These are phyloP conservation scores for Alviniconcha marisindica DNA, from an alignment of 1,140 invertebrate genomes.

Conservation along the genomic window DNA sequence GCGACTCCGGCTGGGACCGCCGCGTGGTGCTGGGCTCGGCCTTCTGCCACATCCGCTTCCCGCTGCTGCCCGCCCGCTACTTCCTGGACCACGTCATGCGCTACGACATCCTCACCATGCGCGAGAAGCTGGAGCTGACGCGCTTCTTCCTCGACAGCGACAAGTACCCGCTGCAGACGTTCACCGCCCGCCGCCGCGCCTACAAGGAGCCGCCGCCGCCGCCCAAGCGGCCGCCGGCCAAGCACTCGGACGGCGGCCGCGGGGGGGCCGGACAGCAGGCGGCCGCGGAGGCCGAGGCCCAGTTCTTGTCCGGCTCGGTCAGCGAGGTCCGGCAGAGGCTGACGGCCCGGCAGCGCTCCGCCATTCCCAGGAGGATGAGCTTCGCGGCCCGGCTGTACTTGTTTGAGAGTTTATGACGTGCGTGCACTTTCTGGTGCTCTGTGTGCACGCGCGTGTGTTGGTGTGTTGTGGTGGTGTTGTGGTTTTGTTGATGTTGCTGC, in stretches of 20 bases:
- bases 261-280: not conserved
- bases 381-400: conserved; percentile 32
- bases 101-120: conserved; percentile 35
- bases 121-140: conserved; percentile 38
- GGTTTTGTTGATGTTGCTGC: not conserved
- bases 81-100: conserved; percentile 40
- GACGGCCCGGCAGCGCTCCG: conserved; percentile 23
- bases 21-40: conserved; percentile 42
- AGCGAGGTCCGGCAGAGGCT: conserved; percentile 32
- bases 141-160: conserved; percentile 38
- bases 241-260: not conserved
- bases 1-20: conserved; percentile 47
- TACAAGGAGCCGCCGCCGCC: conserved; percentile 33
- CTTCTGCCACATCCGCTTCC: conserved; percentile 50
- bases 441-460: not conserved
- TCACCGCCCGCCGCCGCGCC: conserved; percentile 9
- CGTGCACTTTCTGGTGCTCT: no score
- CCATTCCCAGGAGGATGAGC: conserved; percentile 23
- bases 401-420: conserved; percentile 41
- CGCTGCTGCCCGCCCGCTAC: conserved; percentile 34
- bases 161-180: conserved; percentile 39
- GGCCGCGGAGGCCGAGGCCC: not conserved
- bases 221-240: not conserved
- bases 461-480: not conserved
- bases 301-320: conserved; percentile 35